Evolutionary conservation across 2,113 vertebrate genomes (phyloP).

Genomic region (Pelobates fuscus): DNA sequence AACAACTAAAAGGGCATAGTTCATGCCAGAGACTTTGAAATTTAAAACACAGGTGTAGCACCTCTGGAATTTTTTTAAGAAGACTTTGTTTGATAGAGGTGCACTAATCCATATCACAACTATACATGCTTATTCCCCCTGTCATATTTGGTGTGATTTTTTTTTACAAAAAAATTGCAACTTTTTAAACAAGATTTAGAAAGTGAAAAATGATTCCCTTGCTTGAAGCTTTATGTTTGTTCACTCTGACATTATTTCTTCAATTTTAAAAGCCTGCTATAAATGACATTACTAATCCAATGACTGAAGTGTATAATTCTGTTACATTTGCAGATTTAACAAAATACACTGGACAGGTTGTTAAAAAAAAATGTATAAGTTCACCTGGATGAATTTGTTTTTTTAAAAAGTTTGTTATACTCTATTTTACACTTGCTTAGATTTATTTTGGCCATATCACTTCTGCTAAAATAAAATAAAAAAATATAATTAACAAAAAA

Average conservation of each 20-base stretch:
- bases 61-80: constrained; percentile 39
- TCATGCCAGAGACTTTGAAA: constrained; percentile 43
- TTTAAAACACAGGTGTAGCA: constrained; percentile 44
- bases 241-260: neutral
- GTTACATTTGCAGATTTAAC: no score
- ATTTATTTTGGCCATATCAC: no score
- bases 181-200: constrained; percentile 16
- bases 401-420: no score
- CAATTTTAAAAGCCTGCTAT: neutral
- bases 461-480: no score
- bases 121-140: constrained; percentile 13
- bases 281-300: neutral
- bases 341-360: no score
- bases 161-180: neutral
- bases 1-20: constrained; percentile 41
- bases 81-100: constrained; percentile 18
- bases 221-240: neutral
- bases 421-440: no score
- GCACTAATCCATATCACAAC: constrained; percentile 34
- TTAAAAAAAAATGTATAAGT: no score
- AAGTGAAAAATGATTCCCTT: neutral
- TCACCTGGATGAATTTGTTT: no score
- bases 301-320: neutral
- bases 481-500: no score
- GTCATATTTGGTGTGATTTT: neutral